A percentile compares a stretch with the other conserved stretches of the same genome.
phyloP scores from a whole-genome alignment of 2,888 invertebrate species.

The Tipula helvola region DNA sequence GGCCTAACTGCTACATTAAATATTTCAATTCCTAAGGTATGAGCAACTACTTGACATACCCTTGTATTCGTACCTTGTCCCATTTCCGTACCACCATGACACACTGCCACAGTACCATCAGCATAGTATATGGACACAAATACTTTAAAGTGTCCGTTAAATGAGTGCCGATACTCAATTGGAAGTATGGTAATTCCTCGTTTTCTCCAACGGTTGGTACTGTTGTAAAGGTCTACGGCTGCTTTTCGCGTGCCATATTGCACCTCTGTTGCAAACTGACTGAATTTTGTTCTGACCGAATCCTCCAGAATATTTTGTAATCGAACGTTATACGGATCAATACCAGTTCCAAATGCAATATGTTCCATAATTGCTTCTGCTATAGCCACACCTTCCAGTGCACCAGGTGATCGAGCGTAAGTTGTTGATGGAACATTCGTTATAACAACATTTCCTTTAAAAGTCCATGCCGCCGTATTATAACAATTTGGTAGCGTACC shows the following conservation, averaged over 20 bases:
- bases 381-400: slow-evolving; percentile 46
- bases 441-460: slow-evolving; percentile 34
- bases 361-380: slow-evolving; percentile 55
- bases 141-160: slow-evolving; percentile 42
- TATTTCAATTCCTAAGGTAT: slow-evolving; percentile 55
- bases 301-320: slow-evolving; percentile 41
- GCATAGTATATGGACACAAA: slow-evolving; percentile 54
- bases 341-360: slow-evolving; percentile 41
- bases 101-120: slow-evolving; percentile 57
- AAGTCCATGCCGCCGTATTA: slow-evolving; percentile 43
- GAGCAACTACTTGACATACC: slow-evolving; percentile 61
- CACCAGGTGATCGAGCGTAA: slow-evolving; percentile 39
- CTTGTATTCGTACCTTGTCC: slow-evolving; percentile 74
- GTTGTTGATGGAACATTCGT: slow-evolving; percentile 54
- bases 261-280: neutral
- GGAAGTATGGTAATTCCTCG: slow-evolving; percentile 54
- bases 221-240: slow-evolving; percentile 47
- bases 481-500: slow-evolving; percentile 39
- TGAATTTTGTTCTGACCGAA: slow-evolving; percentile 33
- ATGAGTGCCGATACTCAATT: slow-evolving; percentile 50
- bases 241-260: slow-evolving; percentile 29
- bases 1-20: slow-evolving; percentile 52
- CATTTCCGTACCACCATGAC: slow-evolving; percentile 63
- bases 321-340: slow-evolving; percentile 46
- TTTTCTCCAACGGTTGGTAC: slow-evolving; percentile 70